Base-by-base conservation (phyloP, 2,113 vertebrate species). In the Henicopernis longicauda region DNA sequence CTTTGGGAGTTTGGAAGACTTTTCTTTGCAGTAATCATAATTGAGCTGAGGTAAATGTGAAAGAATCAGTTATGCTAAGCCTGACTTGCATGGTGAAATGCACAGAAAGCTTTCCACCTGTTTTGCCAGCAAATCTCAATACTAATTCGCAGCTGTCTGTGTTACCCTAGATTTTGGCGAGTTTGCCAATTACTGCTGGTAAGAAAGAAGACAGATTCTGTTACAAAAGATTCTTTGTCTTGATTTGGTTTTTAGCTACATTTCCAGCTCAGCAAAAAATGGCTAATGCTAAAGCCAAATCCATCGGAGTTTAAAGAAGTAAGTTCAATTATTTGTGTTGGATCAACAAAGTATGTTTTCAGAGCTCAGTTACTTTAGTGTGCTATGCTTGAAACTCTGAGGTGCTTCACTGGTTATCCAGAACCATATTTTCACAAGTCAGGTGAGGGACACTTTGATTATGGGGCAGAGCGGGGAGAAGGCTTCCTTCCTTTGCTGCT, bases 381-480 rank as follows among this genome's bases (percentile, higher is more conserved):
- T 49, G 40, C 27, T 67, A 47, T 3, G 42, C 26, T 7, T 47
- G 65, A 72, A 54, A 71, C 42, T n/a, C 70, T 71, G 73, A 77
- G 52, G 31, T 49, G 31, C 52, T 58, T 52, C 44, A 58, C 7
- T 42, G 27, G 34, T 66, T 80, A 81, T 47, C 38, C 27, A 55
- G 44, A 82, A 54, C 44, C 29, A 38, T 21, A 23, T 52, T 71
- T 93, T 65, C 55, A 42, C 7, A 82, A 17, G 17, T 25, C 55
- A 69, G 25, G 31, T 36, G 18, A 86, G 11, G 63, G 70, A 40
- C n/a, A 31, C 17, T 69, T 57, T 70, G 47, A 29, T 81, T 49
- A 65, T 1, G 5, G 36, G 21, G 9, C 3, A 4, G 5, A 9
- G 1, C 4, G 0, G 18, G 32, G 23, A 34, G 25, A 36, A 55